A percentile compares a stretch with the other conserved stretches of the same genome.
Evolutionary conservation across 1,140 invertebrate species (phyloP).

Genomic region (Temnothorax curvispinosus): DNA sequence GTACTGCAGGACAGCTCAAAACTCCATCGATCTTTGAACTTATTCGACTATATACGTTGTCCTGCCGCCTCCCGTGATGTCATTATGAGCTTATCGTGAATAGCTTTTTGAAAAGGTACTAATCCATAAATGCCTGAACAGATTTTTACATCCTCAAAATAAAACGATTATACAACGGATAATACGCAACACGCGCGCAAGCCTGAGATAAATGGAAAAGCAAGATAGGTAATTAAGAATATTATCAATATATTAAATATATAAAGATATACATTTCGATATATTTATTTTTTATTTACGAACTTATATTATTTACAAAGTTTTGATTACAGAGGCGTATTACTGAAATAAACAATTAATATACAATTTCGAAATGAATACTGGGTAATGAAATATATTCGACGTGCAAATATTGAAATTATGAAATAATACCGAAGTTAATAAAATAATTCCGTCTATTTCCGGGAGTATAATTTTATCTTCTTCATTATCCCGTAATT

Average conservation of each 20-base stretch:
- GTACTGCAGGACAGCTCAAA: background rate
- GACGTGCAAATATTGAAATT: background rate
- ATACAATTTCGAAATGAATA: constrained; percentile 1
- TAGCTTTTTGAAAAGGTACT: background rate
- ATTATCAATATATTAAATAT: background rate
- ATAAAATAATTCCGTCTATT: constrained; percentile 1
- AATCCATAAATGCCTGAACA: background rate
- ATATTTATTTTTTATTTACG: background rate
- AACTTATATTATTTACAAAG: background rate
- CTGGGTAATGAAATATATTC: constrained; percentile 22
- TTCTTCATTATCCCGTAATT: background rate
- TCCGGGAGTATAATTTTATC: background rate
- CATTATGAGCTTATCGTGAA: background rate
- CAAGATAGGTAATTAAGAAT: background rate
- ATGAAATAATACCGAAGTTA: background rate
- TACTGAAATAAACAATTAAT: background rate
- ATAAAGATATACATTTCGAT: background rate
- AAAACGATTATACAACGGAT: background rate
- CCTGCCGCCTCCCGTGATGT: background rate
- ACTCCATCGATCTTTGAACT: constrained; percentile 3
- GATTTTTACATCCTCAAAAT: background rate
- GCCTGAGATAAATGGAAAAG: background rate
- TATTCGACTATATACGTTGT: background rate
- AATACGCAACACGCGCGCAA: background rate
- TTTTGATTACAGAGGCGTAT: background rate